Evolutionary conservation across 2,113 vertebrate species (phyloP).

Genomic region (Ciconia stormi): DNA sequence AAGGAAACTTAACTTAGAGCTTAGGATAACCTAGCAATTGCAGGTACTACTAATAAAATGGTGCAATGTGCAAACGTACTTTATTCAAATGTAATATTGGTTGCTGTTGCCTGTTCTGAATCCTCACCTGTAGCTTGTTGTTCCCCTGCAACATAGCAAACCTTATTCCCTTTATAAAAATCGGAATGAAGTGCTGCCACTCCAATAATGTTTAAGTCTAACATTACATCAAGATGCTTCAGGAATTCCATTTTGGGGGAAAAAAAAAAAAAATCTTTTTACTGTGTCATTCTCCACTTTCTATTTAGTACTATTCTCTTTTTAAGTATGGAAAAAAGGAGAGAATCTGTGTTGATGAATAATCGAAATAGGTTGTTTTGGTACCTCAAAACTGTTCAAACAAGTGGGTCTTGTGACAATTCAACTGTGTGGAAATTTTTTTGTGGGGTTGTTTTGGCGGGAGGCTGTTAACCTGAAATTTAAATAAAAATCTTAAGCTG

Average conservation of each 20-base stretch:
- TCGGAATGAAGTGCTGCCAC: background rate
- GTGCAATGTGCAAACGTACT: background rate
- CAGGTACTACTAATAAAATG: background rate
- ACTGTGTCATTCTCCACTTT: background rate
- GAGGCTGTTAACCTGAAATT: background rate
- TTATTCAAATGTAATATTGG: background rate
- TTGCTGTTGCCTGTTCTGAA: background rate
- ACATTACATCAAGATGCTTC: background rate
- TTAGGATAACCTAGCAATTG: background rate
- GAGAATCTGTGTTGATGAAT: background rate
- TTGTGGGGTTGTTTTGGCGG: background rate
- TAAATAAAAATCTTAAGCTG: background rate
- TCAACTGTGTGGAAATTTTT: background rate
- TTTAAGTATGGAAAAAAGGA: background rate
- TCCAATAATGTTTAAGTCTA: background rate
- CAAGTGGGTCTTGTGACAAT: background rate
- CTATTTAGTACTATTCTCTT: background rate
- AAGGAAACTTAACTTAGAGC: background rate
- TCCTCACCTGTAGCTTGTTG: background rate
- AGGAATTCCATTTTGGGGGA: background rate
- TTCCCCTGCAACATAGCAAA: background rate
- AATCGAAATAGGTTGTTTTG: background rate
- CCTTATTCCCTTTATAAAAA: background rate
- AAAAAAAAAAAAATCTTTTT: no score
- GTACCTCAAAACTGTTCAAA: background rate